Percentiles rank a stretch among this genome's conserved stretches.
Conservation (phyloP, 1,140 invertebrate genomes). For the Calliopsis andreniformis region DNA sequence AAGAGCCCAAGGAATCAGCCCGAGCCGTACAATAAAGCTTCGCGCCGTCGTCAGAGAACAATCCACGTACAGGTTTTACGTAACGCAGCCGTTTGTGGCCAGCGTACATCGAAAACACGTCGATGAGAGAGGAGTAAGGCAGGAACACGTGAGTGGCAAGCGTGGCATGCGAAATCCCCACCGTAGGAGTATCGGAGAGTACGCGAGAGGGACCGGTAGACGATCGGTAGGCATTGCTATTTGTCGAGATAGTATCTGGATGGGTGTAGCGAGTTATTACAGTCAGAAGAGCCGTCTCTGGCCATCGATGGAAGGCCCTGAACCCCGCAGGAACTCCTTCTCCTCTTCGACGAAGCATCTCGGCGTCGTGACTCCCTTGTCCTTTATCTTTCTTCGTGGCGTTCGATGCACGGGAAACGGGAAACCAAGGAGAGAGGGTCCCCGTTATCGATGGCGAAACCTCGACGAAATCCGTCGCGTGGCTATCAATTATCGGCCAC, state of each 20-base stretch:
- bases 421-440: constrained; percentile 26
- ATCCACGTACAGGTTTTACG: constrained; percentile 30
- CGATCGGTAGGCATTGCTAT: constrained; percentile 68
- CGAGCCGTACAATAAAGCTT: not conserved
- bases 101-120: constrained; percentile 33
- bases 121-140: constrained; percentile 48
- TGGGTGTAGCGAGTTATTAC: constrained; percentile 68
- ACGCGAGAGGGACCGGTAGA: constrained; percentile 46
- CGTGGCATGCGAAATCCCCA: constrained; percentile 48
- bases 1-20: no score
- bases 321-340: constrained; percentile 33
- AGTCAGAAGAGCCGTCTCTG: constrained; percentile 48
- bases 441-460: constrained; percentile 29
- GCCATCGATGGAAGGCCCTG: constrained; percentile 52
- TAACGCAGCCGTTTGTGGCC: constrained; percentile 9
- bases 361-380: not conserved
- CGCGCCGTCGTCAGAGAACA: not conserved
- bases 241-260: constrained; percentile 70
- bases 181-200: constrained; percentile 19
- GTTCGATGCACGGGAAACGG: constrained; percentile 30
- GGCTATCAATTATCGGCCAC: constrained; percentile 43
- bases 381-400: not conserved
- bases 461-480: constrained; percentile 40
- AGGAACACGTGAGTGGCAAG: constrained; percentile 33
- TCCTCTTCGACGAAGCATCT: not conserved